Conservation (phyloP, 2,113 vertebrate species). For the Menidia beryllina region DNA sequence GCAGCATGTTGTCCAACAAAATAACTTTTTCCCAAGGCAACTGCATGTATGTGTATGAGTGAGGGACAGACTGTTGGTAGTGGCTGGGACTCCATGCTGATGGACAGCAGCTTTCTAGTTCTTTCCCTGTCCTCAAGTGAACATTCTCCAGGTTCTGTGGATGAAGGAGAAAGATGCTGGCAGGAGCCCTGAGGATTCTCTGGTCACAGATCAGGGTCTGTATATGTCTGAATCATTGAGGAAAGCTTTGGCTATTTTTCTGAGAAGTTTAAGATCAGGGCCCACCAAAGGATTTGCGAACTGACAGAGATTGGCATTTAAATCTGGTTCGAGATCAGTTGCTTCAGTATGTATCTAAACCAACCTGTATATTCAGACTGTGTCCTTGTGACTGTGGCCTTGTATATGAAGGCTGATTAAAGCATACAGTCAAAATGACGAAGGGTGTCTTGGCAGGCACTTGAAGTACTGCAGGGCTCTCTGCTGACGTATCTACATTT, state of each 20-base stretch:
- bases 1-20: constrained; percentile 61
- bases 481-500: constrained; percentile 67
- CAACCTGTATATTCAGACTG: constrained; percentile 15
- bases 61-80: constrained; percentile 34
- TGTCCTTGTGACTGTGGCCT: constrained; percentile 31
- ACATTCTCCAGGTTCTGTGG: constrained; percentile 47
- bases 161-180: constrained; percentile 52
- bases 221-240: constrained; percentile 41
- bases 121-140: constrained; percentile 46
- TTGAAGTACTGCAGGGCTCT: constrained; percentile 61
- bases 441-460: constrained; percentile 66
- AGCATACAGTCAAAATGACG: constrained; percentile 53
- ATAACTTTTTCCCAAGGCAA: constrained; percentile 42
- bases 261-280: constrained; percentile 41
- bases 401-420: constrained; percentile 42
- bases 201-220: constrained; percentile 55
- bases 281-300: constrained; percentile 34
- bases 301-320: constrained; percentile 42
- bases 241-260: constrained; percentile 48
- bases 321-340: constrained; percentile 39
- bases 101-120: constrained; percentile 62
- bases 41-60: constrained; percentile 8
- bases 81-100: constrained; percentile 44
- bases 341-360: constrained; percentile 16
- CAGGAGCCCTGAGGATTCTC: constrained; percentile 53